Evolutionary conservation across 2,113 vertebrate species (phyloP).

Genomic region (Crotophaga sulcirostris): DNA sequence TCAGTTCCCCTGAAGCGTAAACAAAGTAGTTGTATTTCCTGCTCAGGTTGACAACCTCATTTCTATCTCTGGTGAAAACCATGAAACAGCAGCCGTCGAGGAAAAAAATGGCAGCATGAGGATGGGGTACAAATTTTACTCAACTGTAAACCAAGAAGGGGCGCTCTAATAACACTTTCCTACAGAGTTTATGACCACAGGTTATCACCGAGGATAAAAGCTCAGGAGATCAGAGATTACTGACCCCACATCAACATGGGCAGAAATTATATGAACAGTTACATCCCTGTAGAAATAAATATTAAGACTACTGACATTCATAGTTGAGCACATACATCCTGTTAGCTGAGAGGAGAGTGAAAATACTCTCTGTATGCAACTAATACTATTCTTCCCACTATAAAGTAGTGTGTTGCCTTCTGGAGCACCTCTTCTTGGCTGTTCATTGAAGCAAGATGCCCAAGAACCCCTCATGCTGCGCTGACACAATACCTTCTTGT

Average conservation of each 20-base stretch:
- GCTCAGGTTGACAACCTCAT: neutral
- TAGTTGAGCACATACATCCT: neutral
- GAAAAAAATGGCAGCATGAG: neutral
- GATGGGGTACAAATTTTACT: neutral
- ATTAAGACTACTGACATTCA: neutral
- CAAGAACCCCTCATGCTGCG: accelerated
- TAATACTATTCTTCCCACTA: neutral
- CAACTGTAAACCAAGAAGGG: neutral
- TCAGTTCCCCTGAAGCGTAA: neutral
- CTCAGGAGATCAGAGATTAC: neutral
- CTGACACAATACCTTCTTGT: neutral
- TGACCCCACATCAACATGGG: neutral
- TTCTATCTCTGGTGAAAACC: neutral
- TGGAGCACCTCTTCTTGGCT: neutral
- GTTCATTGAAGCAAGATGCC: neutral
- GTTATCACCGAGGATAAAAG: neutral
- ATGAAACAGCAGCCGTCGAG: accelerated
- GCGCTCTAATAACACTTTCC: neutral
- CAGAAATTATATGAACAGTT: neutral
- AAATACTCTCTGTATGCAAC: neutral
- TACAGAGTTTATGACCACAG: neutral
- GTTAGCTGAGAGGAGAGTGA: neutral
- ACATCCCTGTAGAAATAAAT: neutral
- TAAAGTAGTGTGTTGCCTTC: neutral
- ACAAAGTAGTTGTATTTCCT: neutral